A percentile compares a stretch with the other conserved stretches of the same genome.
These are phyloP conservation scores for Pyrgilauda ruficollis DNA, from an alignment of 2,113 vertebrate genomes.

Conservation along the genomic window DNA sequence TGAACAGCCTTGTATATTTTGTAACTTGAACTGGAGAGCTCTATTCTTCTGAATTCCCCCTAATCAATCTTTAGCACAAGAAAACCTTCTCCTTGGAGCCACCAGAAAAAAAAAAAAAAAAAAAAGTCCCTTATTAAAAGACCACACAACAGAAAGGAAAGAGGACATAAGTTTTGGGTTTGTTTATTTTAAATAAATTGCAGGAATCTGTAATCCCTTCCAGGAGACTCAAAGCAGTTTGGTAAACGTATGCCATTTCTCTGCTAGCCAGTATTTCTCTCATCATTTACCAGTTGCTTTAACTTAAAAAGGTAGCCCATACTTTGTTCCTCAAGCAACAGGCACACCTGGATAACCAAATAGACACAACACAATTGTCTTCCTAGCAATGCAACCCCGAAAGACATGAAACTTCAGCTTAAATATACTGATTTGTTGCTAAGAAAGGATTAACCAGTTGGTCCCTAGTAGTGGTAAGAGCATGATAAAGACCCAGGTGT, in stretches of 20 bases:
- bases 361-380: neutral
- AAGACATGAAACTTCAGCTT: neutral
- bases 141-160: neutral
- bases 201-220: neutral
- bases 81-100: slow-evolving; percentile 20
- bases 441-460: neutral
- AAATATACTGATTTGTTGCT: neutral
- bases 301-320: neutral
- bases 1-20: slow-evolving; percentile 41
- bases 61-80: slow-evolving; percentile 27
- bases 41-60: neutral
- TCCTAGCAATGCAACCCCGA: neutral
- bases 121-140: neutral
- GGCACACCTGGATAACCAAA: neutral
- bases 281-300: neutral
- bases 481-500: fast-evolving
- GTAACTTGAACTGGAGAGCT: slow-evolving; percentile 31
- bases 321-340: neutral
- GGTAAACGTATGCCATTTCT: neutral
- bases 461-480: fast-evolving
- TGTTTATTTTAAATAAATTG: neutral
- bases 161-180: neutral
- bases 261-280: neutral
- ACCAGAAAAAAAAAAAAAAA: neutral
- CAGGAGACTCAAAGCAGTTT: neutral